Conservation (phyloP, 2,888 invertebrate genomes). For the Athripsodes cinereus region DNA sequence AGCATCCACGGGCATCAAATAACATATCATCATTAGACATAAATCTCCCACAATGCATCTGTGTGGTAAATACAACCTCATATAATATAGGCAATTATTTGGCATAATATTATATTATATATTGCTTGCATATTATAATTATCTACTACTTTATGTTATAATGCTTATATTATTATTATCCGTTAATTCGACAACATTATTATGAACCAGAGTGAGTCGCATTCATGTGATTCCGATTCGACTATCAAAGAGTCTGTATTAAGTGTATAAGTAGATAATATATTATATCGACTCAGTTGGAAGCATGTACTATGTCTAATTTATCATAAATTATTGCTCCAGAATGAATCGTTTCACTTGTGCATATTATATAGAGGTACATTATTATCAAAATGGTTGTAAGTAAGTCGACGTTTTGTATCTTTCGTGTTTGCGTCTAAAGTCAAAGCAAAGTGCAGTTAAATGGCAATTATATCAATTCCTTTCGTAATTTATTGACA, state of each 20-base stretch:
- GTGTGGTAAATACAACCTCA: background rate
- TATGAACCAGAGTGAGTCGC: background rate
- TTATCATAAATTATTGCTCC: background rate
- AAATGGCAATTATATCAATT: slow-evolving; percentile 19
- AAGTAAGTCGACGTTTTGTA: slow-evolving; percentile 6
- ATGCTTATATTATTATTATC: no score
- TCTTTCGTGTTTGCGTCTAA: slow-evolving; percentile 4
- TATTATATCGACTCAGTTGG: no score
- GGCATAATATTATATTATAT: no score
- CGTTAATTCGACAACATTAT: background rate
- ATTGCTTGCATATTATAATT: no score
- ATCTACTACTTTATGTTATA: no score
- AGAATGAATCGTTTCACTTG: background rate
- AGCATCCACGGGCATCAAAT: slow-evolving; percentile 1
- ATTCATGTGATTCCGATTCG: background rate
- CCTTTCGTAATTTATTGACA: slow-evolving; percentile 16
- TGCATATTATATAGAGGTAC: background rate
- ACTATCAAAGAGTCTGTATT: no score
- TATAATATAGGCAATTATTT: no score
- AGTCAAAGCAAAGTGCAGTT: slow-evolving; percentile 11
- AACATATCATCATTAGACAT: background rate
- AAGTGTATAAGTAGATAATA: no score
- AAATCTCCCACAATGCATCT: background rate
- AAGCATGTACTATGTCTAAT: no score
- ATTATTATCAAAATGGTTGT: slow-evolving; percentile 1